Conservation (phyloP, 1,140 invertebrate species). For the Lordiphosa stackelbergi region DNA sequence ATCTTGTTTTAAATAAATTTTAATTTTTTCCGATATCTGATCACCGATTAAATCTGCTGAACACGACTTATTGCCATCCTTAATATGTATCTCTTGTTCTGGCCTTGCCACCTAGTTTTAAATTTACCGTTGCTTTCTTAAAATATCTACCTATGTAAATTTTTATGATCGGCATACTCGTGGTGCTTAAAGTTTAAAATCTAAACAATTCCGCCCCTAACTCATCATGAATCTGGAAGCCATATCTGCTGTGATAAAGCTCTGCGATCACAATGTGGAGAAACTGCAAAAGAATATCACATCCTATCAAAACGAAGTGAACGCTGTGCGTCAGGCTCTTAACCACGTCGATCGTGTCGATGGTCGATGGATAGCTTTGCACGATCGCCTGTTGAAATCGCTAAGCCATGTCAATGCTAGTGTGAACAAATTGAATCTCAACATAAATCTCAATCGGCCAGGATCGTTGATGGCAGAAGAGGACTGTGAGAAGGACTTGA, state of each 20-base stretch:
- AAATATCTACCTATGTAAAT: no score
- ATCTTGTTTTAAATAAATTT: no score
- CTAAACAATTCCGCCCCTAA: background rate
- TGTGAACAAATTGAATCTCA: slow-evolving; percentile 38
- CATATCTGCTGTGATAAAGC: slow-evolving; percentile 16
- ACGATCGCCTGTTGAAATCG: slow-evolving; percentile 34
- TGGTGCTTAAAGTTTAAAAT: background rate
- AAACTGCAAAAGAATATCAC: slow-evolving; percentile 33
- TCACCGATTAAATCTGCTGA: no score
- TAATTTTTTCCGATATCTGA: no score
- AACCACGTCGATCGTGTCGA: slow-evolving; percentile 9
- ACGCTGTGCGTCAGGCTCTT: slow-evolving; percentile 12
- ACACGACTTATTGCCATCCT: no score
- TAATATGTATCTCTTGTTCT: no score
- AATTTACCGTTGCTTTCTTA: slow-evolving; percentile 3
- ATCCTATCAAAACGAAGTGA: slow-evolving; percentile 20
- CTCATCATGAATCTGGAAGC: slow-evolving; percentile 27
- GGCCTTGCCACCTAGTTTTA: background rate
- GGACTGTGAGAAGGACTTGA: background rate
- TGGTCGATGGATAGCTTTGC: slow-evolving; percentile 13
- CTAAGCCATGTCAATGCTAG: slow-evolving; percentile 34
- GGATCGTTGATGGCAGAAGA: background rate
- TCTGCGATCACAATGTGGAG: slow-evolving; percentile 32
- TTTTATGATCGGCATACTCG: background rate
- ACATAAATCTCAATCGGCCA: slow-evolving; percentile 24